Base-by-base conservation (phyloP, 2,888 invertebrate species). In the Synanthedon myopaeformis region DNA sequence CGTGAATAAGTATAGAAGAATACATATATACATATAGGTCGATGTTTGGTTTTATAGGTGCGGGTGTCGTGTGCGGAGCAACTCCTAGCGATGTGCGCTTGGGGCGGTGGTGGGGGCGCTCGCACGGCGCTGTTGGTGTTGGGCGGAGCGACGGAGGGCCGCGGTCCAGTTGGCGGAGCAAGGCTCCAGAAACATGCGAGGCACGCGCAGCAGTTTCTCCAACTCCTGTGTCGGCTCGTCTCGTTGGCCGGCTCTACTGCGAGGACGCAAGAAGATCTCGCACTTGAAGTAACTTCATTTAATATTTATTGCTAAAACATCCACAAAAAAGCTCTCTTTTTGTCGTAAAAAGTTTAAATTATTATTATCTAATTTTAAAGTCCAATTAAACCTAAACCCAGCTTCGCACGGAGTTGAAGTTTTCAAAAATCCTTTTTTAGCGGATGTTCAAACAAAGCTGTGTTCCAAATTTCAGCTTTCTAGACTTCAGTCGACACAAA, bases 31-130 rank as follows among this genome's bases (percentile, higher is more conserved):
- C 17, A 23, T 23, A 23, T 23, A 23, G 23, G 13, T 14, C 11
- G 35, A 42, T 13, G 42, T 6, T 12, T 49, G 5, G 5, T 35
- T 35, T 35, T 35, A 35, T 75, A 92, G 72, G 90, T 96, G 55
- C 89, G 96, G 58, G 89, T 92, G 54, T 91, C 93, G 50, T 94
- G 95, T 54, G 93, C 93, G 5, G 96, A 96, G 74, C 96, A 96
- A 79, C 91, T 96, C 74, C 89, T 94, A 59, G 89, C 93, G 57
- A 94, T 96, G 83, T 94, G 94, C 59, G 94, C 94, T 42, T 94
- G 93, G 88, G 94, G 94, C 68, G 92, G 91, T 60, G 89, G 89
- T 57, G 82, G 77, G 6, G 81, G 82, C 13, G 86, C 87, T 51
- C 79, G 81, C 49, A 65, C 70, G 0, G 83, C 81, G 49, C 75